Percentiles rank a stretch among this genome's conserved stretches.
Evolutionary conservation across 1,140 invertebrate species (phyloP).

Genomic region (Drosophila oshimai): DNA sequence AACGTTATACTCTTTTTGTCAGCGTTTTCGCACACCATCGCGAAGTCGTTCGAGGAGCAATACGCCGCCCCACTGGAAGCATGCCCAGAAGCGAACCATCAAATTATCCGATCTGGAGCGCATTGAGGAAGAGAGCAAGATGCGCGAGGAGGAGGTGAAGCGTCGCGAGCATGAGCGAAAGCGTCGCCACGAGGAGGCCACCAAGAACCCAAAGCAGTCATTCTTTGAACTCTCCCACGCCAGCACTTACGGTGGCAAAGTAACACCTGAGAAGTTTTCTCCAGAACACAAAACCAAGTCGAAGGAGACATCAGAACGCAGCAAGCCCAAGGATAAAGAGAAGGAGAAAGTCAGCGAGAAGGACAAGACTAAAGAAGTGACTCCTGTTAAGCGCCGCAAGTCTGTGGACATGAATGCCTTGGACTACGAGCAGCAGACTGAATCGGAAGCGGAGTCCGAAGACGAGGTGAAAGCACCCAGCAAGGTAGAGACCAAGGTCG

Average conservation of each 20-base stretch:
- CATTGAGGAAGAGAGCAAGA: conserved; percentile 86
- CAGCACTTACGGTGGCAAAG: conserved; percentile 67
- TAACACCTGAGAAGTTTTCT: conserved; percentile 50
- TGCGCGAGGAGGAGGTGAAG: conserved; percentile 86
- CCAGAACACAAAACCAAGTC: conserved; percentile 26
- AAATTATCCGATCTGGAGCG: conserved; percentile 91
- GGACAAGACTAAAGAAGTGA: conserved; percentile 46
- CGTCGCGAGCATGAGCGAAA: conserved; percentile 85
- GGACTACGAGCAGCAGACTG: conserved; percentile 79
- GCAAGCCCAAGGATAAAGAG: conserved; percentile 23
- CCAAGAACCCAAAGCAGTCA: conserved; percentile 75
- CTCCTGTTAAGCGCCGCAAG: conserved; percentile 49
- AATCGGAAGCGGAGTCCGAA: conserved; percentile 61
- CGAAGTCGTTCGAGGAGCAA: conserved; percentile 90
- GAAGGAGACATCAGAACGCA: conserved; percentile 33
- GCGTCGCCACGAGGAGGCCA: conserved; percentile 84
- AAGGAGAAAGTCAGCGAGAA: conserved; percentile 45
- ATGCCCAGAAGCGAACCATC: conserved; percentile 92
- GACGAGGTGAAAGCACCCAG: conserved; percentile 9
- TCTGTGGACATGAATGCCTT: conserved; percentile 79
- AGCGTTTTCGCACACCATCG: conserved; percentile 94
- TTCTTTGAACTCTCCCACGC: conserved; percentile 80
- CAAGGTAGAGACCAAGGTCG: conserved; percentile 27
- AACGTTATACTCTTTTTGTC: conserved; percentile 7
- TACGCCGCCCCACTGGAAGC: conserved; percentile 95